Evolutionary conservation across 2,113 vertebrate genomes (phyloP).

Genomic region (Apus apus): DNA sequence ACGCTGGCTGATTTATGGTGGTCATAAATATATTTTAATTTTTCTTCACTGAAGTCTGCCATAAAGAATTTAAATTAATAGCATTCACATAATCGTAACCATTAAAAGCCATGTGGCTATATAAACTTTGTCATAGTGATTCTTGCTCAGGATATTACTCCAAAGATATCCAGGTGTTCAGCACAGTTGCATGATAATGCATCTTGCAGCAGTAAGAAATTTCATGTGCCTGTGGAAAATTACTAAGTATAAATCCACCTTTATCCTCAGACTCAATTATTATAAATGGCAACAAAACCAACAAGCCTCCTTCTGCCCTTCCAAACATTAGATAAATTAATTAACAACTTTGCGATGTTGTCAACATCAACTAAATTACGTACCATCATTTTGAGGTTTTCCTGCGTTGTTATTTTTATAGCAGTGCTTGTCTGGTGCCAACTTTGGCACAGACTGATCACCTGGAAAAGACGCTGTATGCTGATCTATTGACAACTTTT

Average conservation of each 20-base stretch:
- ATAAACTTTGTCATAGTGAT: neutral
- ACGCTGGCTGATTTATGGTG: neutral
- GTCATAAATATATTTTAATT: neutral
- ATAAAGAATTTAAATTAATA: neutral
- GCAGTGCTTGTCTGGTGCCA: neutral
- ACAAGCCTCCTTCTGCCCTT: neutral
- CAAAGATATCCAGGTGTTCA: neutral
- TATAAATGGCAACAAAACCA: neutral
- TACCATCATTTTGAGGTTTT: neutral
- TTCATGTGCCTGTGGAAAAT: neutral
- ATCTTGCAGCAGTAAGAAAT: neutral
- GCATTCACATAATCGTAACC: neutral
- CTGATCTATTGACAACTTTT: neutral
- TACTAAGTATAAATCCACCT: neutral
- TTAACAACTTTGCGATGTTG: neutral
- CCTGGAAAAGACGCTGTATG: neutral
- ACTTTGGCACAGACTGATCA: neutral
- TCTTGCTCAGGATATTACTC: neutral
- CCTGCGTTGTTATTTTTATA: neutral
- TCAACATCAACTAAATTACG: neutral
- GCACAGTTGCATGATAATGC: neutral
- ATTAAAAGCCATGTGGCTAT: neutral
- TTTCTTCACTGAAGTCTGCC: neutral
- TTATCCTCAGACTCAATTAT: neutral
- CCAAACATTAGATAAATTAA: neutral